A percentile compares a stretch with the other conserved stretches of the same genome.
Evolutionary conservation across 2,888 invertebrate genomes (phyloP).

Genomic region (Cistogaster globosa): DNA sequence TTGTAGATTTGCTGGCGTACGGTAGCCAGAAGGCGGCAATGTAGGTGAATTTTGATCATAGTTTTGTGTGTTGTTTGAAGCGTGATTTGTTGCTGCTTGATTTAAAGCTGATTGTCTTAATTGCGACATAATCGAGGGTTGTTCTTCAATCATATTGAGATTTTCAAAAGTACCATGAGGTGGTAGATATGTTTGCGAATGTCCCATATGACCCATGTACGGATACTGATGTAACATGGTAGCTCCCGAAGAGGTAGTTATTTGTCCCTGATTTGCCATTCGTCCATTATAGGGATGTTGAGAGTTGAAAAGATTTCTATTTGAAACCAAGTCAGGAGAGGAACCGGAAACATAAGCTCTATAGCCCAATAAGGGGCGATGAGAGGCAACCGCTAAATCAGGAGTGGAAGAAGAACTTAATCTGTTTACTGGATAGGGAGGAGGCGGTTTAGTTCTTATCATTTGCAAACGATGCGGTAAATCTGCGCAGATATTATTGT

Average conservation of each 20-base stretch:
- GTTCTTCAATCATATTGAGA: constrained; percentile 85
- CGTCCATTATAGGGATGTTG: constrained; percentile 75
- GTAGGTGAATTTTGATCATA: constrained; percentile 77
- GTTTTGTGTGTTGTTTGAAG: constrained; percentile 56
- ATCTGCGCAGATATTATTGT: constrained; percentile 78
- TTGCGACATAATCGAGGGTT: constrained; percentile 81
- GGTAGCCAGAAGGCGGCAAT: constrained; percentile 83
- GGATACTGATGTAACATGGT: constrained; percentile 79
- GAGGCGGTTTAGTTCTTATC: constrained; percentile 88
- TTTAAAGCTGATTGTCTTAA: constrained; percentile 79
- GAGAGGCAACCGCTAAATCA: constrained; percentile 90
- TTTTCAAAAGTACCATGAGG: constrained; percentile 90
- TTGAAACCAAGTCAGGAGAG: constrained; percentile 90
- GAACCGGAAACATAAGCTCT: constrained; percentile 88
- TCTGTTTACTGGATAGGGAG: constrained; percentile 91
- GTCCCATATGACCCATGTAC: constrained; percentile 79
- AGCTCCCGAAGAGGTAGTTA: constrained; percentile 85
- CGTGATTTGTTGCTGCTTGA: constrained; percentile 75
- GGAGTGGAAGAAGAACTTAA: constrained; percentile 93
- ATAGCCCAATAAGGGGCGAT: constrained; percentile 83
- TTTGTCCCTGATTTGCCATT: constrained; percentile 64
- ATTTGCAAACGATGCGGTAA: constrained; percentile 81
- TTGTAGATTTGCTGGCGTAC: constrained; percentile 83
- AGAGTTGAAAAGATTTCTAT: constrained; percentile 86
- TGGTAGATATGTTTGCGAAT: constrained; percentile 83